Percentiles rank a stretch among this genome's conserved stretches.
Evolutionary conservation across 2,113 vertebrate species (phyloP).

Genomic region (human (Homo sapiens)): GRCh38 chr1:93272001-93272500

Average conservation of each 20-base stretch:
- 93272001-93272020: background rate
- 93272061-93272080: constrained; percentile 32
- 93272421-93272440: background rate
- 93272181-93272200: background rate
- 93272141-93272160: background rate
- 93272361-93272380: background rate
- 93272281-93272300: background rate
- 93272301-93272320: background rate
- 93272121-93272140: background rate
- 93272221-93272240: background rate
- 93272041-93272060: background rate
- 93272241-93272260: background rate
- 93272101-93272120: background rate
- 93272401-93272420: background rate
- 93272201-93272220: background rate
- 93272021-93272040: background rate
- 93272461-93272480: background rate
- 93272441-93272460: background rate
- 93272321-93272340: background rate
- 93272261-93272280: background rate
- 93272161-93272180: background rate
- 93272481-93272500: background rate
- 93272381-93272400: background rate
- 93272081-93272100: background rate
- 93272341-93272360: background rate